These are phyloP conservation scores for Lepidochitona cinerea DNA, from an alignment of 2,888 invertebrate species.

Conservation along the genomic window DNA sequence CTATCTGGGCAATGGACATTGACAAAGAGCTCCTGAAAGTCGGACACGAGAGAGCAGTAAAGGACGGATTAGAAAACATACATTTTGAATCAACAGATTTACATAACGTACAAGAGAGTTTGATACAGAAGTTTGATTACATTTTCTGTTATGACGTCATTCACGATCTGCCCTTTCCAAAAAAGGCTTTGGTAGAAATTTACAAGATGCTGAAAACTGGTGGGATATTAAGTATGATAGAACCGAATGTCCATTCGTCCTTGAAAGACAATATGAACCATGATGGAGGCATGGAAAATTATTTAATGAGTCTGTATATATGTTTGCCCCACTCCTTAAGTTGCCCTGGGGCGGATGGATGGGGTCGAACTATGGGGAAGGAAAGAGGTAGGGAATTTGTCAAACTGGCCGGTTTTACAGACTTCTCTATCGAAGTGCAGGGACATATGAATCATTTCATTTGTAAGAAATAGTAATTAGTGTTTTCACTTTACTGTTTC, in stretches of 20 bases:
- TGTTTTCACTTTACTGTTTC: too few species aligned
- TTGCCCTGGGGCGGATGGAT: background rate
- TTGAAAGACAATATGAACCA: background rate
- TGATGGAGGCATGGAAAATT: background rate
- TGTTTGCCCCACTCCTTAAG: background rate
- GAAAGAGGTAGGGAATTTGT: background rate
- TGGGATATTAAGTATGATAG: slow-evolving; percentile 24
- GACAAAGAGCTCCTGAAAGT: background rate
- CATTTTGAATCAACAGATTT: slow-evolving; percentile 23
- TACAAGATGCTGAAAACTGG: slow-evolving; percentile 21
- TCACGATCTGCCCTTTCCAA: slow-evolving; percentile 30
- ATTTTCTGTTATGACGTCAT: slow-evolving; percentile 23
- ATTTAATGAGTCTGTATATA: background rate
- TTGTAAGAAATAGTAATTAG: background rate
- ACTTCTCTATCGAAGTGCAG: background rate
- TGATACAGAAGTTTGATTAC: slow-evolving; percentile 19
- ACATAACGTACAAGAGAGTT: slow-evolving; percentile 15
- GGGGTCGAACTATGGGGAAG: background rate
- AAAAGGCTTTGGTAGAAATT: slow-evolving; percentile 21
- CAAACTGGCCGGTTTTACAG: background rate
- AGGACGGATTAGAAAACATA: slow-evolving; percentile 13
- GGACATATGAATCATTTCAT: background rate
- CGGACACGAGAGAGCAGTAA: background rate
- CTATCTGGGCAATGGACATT: background rate
- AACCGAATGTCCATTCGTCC: slow-evolving; percentile 18